Evolutionary conservation across 2,113 vertebrate genomes (phyloP), one percentile per base, ranked within the genome.

Genomic region (Lepisosteus osseus): DNA sequence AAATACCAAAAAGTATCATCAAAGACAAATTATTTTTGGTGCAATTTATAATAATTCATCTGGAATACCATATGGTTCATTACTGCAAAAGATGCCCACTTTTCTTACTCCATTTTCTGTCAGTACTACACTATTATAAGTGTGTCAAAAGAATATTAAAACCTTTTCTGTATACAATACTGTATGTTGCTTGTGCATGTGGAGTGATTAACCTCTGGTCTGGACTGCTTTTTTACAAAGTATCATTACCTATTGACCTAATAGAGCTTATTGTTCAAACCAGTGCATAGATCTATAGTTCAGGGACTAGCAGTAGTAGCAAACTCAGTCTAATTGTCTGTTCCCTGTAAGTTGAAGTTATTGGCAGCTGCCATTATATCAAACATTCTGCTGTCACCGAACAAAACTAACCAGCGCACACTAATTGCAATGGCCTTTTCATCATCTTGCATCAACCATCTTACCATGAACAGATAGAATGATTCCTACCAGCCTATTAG

Each of bases 341-440:
- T 90, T 93, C 89, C 86, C 66, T 80, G 86, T 89, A 91, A 88
- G 89, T 84, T 87, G 84, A 86, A 76, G 78, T 93, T 96, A 91
- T 92, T 92, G 94, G 93, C 95, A 95, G 92, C 93, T 94, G 95
- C 92, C 95, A 90, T 89, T 86, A 83, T 87, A 78, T 88, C 76
- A 63, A 81, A 85, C 76, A 13, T 82, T 87, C 83, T 74, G 79
- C 94, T 91, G 87, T 86, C 85, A 91, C 89, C 83, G 74, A 45
- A 87, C 92, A 93, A 90, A 88, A 89, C 83, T 86, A 90, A 93
- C 87, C 88, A 75, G 83, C 82, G 87, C 72, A 83, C 80, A 80
- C 95, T 95, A 91, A 94, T 94, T 93, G 95, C 95, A 75, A 93
- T 92, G 95, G 93, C 95, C 95, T 95, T 95, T 96, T 94, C 93